Evolutionary conservation across 2,888 invertebrate genomes (phyloP), one percentile per base, ranked within the genome.

Genomic region (Cerastis rubricosa): DNA sequence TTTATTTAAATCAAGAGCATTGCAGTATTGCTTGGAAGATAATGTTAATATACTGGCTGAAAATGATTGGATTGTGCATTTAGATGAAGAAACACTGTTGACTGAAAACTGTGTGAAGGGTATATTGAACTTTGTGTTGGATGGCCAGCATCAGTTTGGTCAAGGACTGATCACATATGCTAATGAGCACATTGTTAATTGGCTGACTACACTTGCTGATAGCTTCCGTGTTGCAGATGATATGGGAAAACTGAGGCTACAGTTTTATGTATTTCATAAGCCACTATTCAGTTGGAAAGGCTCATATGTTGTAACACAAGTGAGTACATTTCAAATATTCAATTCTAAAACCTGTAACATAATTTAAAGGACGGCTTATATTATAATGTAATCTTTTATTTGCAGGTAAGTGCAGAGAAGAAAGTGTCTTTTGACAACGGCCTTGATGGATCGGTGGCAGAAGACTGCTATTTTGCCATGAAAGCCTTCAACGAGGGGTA

Each of bases 231-330:
- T 99, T 1, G 98, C 99, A 43, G 99, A 99, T 95, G 99, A 99
- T 91, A 99, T 99, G 99, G 99, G 99, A 76, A 99, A 99, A 95
- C 96, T 99, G 74, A 97, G 99, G 89, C 97, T 99, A 85, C 99
- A 99, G 94, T 99, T 99, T 92, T 98, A 98, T 90, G 97, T 98
- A 94, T 99, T 99, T 94, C 99, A 99, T 93, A 99, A 98, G 93
- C 99, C 99, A 29, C 97, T 99, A 75, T 99, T 99, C 94, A 99
- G 99, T 94, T 99, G 99, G 99, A 99, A 99, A 96, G 99, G 99
- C 81, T 99, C 99, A 64, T 99, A 98, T 95, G 99, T 99, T 85
- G 99, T 99, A 17, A 99, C 99, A 84, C 99, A 99, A 98, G 99
- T 99, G 90, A 90, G 91, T 89, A 29, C 29, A 25, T 49, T 75